These are phyloP conservation scores for Drosophila prosaltans DNA, from an alignment of 1,140 invertebrate genomes.

Conservation along the genomic window DNA sequence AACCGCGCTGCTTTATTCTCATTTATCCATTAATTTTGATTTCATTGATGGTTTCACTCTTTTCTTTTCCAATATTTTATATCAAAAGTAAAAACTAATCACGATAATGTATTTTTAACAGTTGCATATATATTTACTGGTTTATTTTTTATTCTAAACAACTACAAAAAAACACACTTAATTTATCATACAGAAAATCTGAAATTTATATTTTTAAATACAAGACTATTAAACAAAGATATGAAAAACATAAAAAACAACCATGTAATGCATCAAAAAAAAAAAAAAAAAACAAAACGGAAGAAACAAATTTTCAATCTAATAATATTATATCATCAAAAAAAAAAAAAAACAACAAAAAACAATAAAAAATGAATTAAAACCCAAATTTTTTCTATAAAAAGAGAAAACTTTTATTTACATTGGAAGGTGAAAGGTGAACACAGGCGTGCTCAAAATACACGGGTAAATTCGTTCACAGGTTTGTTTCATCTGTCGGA, in stretches of 20 bases:
- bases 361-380: slow-evolving; percentile 57
- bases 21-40: neutral
- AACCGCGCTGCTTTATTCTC: slow-evolving; percentile 1
- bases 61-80: neutral
- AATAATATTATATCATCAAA: slow-evolving; percentile 47
- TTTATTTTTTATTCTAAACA: slow-evolving; percentile 62
- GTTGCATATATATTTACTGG: slow-evolving; percentile 58
- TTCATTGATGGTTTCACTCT: slow-evolving; percentile 1
- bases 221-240: slow-evolving; percentile 5
- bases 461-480: no score
- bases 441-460: no score
- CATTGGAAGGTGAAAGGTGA: neutral
- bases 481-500: no score
- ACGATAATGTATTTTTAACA: slow-evolving; percentile 44
- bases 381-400: slow-evolving; percentile 47
- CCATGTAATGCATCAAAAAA: slow-evolving; percentile 64
- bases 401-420: slow-evolving; percentile 18
- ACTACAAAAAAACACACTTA: slow-evolving; percentile 46
- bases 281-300: neutral
- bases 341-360: slow-evolving; percentile 28
- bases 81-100: slow-evolving; percentile 40
- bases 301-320: slow-evolving; percentile 7
- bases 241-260: slow-evolving; percentile 1
- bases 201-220: slow-evolving; percentile 63
- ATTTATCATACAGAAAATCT: slow-evolving; percentile 66